Evolutionary conservation across 2,888 invertebrate species (phyloP), one percentile per base, ranked within the genome.

Genomic region (Spilosoma lubricipeda): DNA sequence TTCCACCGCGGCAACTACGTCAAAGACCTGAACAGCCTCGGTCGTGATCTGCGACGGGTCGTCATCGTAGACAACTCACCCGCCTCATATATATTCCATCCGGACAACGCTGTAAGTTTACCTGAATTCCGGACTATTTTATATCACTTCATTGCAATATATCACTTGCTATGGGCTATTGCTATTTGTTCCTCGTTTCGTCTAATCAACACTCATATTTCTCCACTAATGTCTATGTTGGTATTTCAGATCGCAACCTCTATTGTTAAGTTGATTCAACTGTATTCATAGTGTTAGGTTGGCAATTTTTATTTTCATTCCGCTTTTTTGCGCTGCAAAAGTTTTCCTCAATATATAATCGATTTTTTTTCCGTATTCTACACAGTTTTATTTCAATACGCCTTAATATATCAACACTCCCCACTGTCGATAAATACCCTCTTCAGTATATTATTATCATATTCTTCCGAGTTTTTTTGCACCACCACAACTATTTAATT

Each of bases 1-100:
- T 99, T 99, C 97, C 99, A 99, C 96, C 97, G 99, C 95, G 99
- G 99, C 88, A 99, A 99, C 96, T 99, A 99, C 96, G 99, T 99
- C 89, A 99, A 99, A 97, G 99, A 99, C 97, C 97, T 99, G 90
- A 99, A 99, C 96, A 98, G 99, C 91, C 96, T 99, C 84, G 99
- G 99, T 78, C 97, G 99, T 83, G 99, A 99, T 95, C 96, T 99
- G 92, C 98, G 98, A 89, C 98, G 99, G 94, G 99, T 99, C 90
- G 98, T 99, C 90, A 99, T 99, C 90, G 98, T 99, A 86, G 99
- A 99, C 97, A 99, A 99, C 96, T 99, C 99, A 90, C 99, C 99
- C 89, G 99, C 99, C 90, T 99, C 99, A 85, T 99, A 99, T 96
- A 99, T 99, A 96, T 99, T 99, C 98, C 99, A 99, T 97, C 99